Evolutionary conservation across 1,140 invertebrate species (phyloP).

Genomic region (Drosophila leontia): DNA sequence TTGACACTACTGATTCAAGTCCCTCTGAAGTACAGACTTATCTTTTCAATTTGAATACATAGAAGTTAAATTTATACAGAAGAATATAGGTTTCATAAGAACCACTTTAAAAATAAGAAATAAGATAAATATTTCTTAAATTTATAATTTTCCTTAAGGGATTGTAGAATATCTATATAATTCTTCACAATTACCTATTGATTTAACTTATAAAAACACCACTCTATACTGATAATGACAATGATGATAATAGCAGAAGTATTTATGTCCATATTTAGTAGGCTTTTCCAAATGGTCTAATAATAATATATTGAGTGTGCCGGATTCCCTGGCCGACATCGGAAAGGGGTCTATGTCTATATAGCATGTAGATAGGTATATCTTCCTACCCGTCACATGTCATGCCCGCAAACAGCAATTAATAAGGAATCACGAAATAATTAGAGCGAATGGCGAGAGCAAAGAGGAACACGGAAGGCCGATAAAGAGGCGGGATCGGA

Average conservation of each 20-base stretch:
- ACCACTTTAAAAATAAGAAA: too few relatives aligned
- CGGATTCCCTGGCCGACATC: background rate
- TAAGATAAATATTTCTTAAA: background rate
- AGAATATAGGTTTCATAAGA: too few relatives aligned
- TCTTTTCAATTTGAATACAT: slow-evolving; percentile 1
- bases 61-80: too few relatives aligned
- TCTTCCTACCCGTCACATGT: slow-evolving; percentile 62
- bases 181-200: background rate
- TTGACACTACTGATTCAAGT: background rate
- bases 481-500: slow-evolving; percentile 30
- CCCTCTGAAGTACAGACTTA: background rate
- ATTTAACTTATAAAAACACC: background rate
- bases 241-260: background rate
- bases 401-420: slow-evolving; percentile 56
- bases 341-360: background rate
- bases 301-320: slow-evolving; percentile 4
- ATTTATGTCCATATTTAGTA: slow-evolving; percentile 8
- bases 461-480: slow-evolving; percentile 20
- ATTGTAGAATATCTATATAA: background rate
- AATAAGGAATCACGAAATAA: slow-evolving; percentile 74
- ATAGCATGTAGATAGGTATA: slow-evolving; percentile 4
- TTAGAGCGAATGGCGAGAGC: slow-evolving; percentile 53
- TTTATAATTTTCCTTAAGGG: background rate
- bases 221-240: background rate
- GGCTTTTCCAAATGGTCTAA: slow-evolving; percentile 10